Evolutionary conservation across 2,113 vertebrate genomes (phyloP).

Genomic region (Eclectus roratus): DNA sequence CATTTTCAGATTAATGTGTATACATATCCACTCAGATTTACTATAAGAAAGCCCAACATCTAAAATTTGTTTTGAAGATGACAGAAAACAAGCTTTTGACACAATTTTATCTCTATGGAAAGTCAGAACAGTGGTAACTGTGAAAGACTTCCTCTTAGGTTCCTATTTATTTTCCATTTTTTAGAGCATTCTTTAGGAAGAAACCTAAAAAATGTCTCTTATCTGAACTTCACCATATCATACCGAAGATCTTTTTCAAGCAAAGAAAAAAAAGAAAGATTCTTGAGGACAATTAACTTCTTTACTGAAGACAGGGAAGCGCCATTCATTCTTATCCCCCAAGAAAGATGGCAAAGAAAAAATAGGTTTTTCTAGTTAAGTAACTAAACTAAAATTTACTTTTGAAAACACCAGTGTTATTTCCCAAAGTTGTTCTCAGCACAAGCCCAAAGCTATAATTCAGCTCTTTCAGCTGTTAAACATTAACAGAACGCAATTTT

Average conservation of each 20-base stretch:
- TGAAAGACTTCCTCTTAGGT: not conserved
- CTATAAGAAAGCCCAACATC: not conserved
- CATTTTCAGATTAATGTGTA: not conserved
- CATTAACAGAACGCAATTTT: not conserved
- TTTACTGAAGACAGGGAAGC: slow-evolving; percentile 73
- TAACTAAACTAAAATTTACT: not conserved
- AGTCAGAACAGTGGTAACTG: not conserved
- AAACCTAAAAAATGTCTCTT: slow-evolving; percentile 74
- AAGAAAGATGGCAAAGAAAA: slow-evolving; percentile 77
- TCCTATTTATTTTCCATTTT: slow-evolving; percentile 73
- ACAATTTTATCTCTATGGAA: not conserved
- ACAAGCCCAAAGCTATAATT: not conserved
- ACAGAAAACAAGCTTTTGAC: not conserved
- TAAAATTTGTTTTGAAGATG: not conserved
- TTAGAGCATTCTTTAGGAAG: slow-evolving; percentile 69
- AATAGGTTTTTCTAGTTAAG: not conserved
- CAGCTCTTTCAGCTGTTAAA: not conserved
- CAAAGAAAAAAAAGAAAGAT: slow-evolving; percentile 4
- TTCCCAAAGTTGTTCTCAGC: not conserved
- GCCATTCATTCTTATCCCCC: slow-evolving; percentile 75
- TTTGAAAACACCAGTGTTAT: not conserved
- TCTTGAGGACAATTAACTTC: slow-evolving; percentile 44
- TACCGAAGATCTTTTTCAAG: slow-evolving; percentile 57
- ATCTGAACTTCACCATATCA: slow-evolving; percentile 73
- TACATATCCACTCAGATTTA: not conserved